Conservation (phyloP, 2,888 invertebrate species). For the Nipponacmea schrenckii region DNA sequence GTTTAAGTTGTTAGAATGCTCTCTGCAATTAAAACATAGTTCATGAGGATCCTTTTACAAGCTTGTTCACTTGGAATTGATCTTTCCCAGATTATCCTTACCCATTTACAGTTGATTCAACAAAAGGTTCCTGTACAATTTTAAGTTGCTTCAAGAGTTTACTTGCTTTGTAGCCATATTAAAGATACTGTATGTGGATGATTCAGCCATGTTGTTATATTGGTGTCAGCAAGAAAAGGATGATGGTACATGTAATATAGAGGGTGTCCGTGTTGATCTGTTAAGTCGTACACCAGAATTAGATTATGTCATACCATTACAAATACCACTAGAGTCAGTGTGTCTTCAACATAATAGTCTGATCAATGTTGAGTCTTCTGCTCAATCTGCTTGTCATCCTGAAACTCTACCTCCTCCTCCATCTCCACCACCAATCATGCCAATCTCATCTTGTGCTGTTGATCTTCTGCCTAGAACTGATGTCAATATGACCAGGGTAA, state of each 20-base stretch:
- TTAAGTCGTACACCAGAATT: not conserved
- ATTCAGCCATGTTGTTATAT: not conserved
- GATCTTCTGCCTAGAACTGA: slow-evolving; percentile 1
- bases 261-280: not conserved
- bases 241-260: not conserved
- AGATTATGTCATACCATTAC: not conserved
- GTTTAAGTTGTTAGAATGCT: no score
- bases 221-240: not conserved
- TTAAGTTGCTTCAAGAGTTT: no score
- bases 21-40: no score
- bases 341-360: not conserved
- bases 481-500: not conserved
- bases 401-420: not conserved
- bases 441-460: not conserved
- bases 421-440: not conserved
- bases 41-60: no score
- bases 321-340: not conserved
- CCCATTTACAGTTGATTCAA: no score
- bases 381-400: not conserved
- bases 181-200: not conserved
- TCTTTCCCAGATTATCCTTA: no score
- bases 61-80: no score
- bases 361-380: not conserved
- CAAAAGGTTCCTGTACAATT: no score
- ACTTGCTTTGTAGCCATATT: not conserved